These are phyloP conservation scores for Sebastes hopkinsi DNA, from an alignment of 2,797 vertebrate genomes.

Conservation along the genomic window DNA sequence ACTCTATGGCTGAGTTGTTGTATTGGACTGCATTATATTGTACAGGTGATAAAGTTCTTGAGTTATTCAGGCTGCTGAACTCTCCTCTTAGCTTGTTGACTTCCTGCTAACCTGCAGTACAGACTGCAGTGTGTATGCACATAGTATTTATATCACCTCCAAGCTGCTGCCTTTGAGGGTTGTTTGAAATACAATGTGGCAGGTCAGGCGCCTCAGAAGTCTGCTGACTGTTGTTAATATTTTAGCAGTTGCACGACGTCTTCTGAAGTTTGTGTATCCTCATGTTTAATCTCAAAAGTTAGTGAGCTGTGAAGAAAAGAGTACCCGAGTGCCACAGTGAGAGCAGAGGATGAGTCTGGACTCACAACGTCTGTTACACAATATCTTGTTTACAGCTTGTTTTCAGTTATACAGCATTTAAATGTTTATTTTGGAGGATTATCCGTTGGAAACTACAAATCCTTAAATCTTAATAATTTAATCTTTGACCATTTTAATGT, in stretches of 20 bases:
- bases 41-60: background rate
- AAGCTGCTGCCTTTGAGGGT: slow-evolving; percentile 23
- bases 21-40: background rate
- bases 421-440: background rate
- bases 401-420: background rate
- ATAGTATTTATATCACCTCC: background rate
- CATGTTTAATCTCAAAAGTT: slow-evolving; percentile 22
- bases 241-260: slow-evolving; percentile 19
- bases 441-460: background rate
- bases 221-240: slow-evolving; percentile 35
- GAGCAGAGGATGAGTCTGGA: background rate
- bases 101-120: background rate
- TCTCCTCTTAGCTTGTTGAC: background rate
- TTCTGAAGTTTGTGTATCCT: slow-evolving; percentile 3
- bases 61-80: background rate
- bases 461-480: background rate
- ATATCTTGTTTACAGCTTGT: background rate
- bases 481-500: background rate
- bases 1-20: background rate
- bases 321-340: background rate
- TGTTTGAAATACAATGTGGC: slow-evolving; percentile 29
- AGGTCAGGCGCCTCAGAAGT: slow-evolving; percentile 7
- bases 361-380: background rate
- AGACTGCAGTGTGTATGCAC: background rate
- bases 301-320: background rate